phyloP scores from a whole-genome alignment of 1,140 invertebrate genomes.

The Neodiprion pinetum region DNA sequence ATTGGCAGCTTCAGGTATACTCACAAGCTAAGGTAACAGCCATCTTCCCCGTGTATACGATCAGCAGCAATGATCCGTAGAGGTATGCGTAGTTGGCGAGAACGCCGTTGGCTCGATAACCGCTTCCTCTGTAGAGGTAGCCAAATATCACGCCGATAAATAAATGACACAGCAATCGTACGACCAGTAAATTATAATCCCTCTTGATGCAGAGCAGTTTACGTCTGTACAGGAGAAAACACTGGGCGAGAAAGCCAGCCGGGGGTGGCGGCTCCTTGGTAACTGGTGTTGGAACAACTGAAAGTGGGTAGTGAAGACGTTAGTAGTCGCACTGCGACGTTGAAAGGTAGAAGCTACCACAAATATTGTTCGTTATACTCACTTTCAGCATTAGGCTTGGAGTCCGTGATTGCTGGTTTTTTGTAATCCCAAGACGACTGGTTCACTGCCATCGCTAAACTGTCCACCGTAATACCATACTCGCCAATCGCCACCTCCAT shows the following conservation, averaged over 20 bases:
- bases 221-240: constrained; percentile 57
- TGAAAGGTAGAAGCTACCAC: neutral
- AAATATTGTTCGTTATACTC: constrained; percentile 5
- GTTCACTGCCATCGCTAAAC: constrained; percentile 65
- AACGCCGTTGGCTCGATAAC: constrained; percentile 82
- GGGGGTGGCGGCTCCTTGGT: constrained; percentile 44
- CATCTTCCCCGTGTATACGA: constrained; percentile 96
- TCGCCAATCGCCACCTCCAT: constrained; percentile 82
- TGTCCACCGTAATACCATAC: constrained; percentile 68
- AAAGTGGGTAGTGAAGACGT: neutral
- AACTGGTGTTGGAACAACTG: neutral
- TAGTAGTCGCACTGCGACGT: neutral
- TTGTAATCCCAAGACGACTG: constrained; percentile 62
- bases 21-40: constrained; percentile 94
- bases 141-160: constrained; percentile 88
- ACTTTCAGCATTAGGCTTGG: constrained; percentile 40
- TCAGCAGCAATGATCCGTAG: constrained; percentile 88
- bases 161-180: constrained; percentile 82
- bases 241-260: constrained; percentile 54
- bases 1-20: constrained; percentile 52
- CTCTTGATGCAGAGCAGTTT: constrained; percentile 55
- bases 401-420: neutral
- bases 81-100: constrained; percentile 92
- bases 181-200: constrained; percentile 70
- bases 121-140: constrained; percentile 86